phyloP scores from a whole-genome alignment of 2,113 vertebrate genomes.

The Limnothrissa miodon region DNA sequence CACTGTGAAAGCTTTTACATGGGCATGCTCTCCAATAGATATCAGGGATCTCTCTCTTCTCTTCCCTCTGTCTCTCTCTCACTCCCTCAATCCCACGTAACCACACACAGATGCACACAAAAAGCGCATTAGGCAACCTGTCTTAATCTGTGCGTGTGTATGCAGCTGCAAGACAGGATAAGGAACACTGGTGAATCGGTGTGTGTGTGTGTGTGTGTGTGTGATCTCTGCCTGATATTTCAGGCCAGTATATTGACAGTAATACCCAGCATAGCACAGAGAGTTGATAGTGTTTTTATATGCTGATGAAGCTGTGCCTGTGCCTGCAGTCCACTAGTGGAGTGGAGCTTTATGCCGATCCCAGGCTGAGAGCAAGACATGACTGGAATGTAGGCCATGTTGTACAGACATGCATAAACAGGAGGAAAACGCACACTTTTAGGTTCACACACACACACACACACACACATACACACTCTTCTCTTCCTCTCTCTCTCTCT shows the following conservation, averaged over 20 bases:
- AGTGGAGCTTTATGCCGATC: not conserved
- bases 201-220: conserved; percentile 28
- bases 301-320: not conserved
- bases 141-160: not conserved
- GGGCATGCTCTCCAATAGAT: conserved; percentile 22
- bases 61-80: not conserved
- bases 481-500: too few species aligned
- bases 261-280: not conserved
- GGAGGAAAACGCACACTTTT: conserved; percentile 19
- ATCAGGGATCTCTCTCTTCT: not conserved
- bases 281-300: not conserved
- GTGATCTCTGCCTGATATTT: not conserved
- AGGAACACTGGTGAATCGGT: conserved; percentile 27
- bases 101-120: not conserved
- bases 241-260: not conserved
- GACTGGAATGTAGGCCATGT: conserved; percentile 40
- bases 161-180: conserved; percentile 28
- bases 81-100: not conserved
- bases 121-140: not conserved
- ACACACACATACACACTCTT: conserved; percentile 18
- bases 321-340: not conserved
- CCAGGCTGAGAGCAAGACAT: conserved; percentile 24
- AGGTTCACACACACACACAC: not conserved
- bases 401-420: conserved; percentile 33
- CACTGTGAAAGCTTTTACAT: conserved; percentile 33